These are phyloP conservation scores for Odontamblyopus rebecca DNA, from an alignment of 2,797 vertebrate genomes.

Conservation along the genomic window DNA sequence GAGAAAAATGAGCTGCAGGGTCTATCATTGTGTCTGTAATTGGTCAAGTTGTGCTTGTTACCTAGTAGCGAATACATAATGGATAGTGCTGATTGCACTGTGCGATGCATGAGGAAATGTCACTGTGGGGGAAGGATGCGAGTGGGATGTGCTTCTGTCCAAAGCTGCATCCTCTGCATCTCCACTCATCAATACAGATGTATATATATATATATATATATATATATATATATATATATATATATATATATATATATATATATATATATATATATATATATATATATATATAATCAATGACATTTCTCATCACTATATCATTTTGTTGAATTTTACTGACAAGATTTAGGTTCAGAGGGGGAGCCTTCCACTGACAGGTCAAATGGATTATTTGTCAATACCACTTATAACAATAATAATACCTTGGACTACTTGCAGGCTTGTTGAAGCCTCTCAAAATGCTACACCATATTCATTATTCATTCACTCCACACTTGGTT, in stretches of 20 bases:
- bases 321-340: neutral
- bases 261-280: no score
- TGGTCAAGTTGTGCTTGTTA: constrained; percentile 73
- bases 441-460: no score
- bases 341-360: neutral
- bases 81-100: constrained; percentile 65
- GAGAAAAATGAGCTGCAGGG: constrained; percentile 58
- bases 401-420: neutral
- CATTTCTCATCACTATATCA: constrained; percentile 23
- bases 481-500: no score
- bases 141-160: constrained; percentile 52
- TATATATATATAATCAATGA: no score
- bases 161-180: constrained; percentile 27
- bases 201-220: no score
- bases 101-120: constrained; percentile 67
- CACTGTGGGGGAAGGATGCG: constrained; percentile 60
- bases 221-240: no score
- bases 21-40: constrained; percentile 72
- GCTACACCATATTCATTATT: no score
- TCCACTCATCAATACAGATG: constrained; percentile 35
- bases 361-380: no score
- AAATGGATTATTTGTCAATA: neutral
- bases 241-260: no score
- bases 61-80: constrained; percentile 69
- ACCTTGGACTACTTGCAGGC: no score